Evolutionary conservation across 2,888 invertebrate species (phyloP).

Genomic region (Clostera curtula): DNA sequence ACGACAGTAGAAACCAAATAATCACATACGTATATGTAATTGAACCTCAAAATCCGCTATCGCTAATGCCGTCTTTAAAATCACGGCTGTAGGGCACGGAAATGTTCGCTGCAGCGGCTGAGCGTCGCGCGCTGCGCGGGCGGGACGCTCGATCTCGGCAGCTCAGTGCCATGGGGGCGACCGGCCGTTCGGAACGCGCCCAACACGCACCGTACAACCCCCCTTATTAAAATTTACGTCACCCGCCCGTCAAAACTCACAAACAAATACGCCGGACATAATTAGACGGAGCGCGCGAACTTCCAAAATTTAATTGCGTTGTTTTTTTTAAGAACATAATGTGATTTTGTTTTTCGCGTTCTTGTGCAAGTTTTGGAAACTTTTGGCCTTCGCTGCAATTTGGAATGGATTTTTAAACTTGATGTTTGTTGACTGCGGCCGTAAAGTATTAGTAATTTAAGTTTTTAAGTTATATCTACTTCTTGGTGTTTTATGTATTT

Average conservation of each 20-base stretch:
- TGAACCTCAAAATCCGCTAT: no score
- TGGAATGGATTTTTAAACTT: slow-evolving; percentile 16
- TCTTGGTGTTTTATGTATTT: no score
- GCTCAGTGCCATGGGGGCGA: slow-evolving; percentile 50
- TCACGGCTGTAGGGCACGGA: slow-evolving; percentile 49
- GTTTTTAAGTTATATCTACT: no score
- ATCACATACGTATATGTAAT: no score
- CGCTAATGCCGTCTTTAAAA: no score
- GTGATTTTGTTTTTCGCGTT: slow-evolving; percentile 38
- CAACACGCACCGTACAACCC: slow-evolving; percentile 17
- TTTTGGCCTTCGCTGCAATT: slow-evolving; percentile 33
- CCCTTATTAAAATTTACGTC: slow-evolving; percentile 51
- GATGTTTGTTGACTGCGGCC: no score
- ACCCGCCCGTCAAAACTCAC: slow-evolving; percentile 47
- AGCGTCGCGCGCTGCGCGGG: slow-evolving; percentile 19
- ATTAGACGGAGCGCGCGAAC: slow-evolving; percentile 23
- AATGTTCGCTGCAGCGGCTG: slow-evolving; percentile 46
- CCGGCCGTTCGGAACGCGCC: slow-evolving; percentile 45
- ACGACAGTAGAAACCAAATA: no score
- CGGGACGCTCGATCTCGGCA: slow-evolving; percentile 14
- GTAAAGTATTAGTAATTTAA: no score
- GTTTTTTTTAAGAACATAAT: slow-evolving; percentile 25
- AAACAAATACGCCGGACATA: slow-evolving; percentile 40
- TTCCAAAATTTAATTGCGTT: slow-evolving; percentile 28
- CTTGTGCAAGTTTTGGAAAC: slow-evolving; percentile 31